Conservation (phyloP, 1,140 invertebrate genomes). For the Trypoxylus dichotomus region DNA sequence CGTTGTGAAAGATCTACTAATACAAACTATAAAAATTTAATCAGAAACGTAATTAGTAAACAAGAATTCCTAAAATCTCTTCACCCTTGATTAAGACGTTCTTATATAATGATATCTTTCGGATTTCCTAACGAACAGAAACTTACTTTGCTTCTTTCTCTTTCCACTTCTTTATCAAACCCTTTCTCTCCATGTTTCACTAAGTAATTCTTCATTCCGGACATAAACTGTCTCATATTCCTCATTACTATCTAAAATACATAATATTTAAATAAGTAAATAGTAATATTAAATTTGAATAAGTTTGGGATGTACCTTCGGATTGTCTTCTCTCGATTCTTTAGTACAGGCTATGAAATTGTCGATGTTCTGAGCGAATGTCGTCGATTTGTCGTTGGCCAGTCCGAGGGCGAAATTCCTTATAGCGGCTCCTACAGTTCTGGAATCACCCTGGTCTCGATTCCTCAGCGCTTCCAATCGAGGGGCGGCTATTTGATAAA, state of each 20-base stretch:
- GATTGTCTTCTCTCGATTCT: conserved; percentile 85
- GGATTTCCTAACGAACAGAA: background rate
- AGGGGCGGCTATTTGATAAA: conserved; percentile 62
- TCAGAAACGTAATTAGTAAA: no score
- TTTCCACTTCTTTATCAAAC: conserved; percentile 87
- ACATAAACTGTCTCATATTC: conserved; percentile 96
- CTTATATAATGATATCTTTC: no score
- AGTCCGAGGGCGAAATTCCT: conserved; percentile 77
- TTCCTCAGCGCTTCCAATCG: conserved; percentile 69
- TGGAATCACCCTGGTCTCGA: conserved; percentile 60
- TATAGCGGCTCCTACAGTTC: conserved; percentile 67
- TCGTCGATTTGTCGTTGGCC: conserved; percentile 81
- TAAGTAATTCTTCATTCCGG: conserved; percentile 95
- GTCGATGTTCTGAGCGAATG: conserved; percentile 87
- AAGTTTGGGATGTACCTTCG: conserved; percentile 58
- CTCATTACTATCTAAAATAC: conserved; percentile 73
- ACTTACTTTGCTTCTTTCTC: conserved; percentile 76
- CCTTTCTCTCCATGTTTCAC: conserved; percentile 92
- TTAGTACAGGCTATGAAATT: conserved; percentile 93
- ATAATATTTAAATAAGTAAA: conserved; percentile 22
- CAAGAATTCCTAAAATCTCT: no score
- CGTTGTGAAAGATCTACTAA: no score
- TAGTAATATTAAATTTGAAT: background rate
- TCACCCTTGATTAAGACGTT: no score
- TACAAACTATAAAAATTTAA: no score